Evolutionary conservation across 2,888 invertebrate genomes (phyloP), one percentile per base, ranked within the genome.

Genomic region (Pyrgus malvae): DNA sequence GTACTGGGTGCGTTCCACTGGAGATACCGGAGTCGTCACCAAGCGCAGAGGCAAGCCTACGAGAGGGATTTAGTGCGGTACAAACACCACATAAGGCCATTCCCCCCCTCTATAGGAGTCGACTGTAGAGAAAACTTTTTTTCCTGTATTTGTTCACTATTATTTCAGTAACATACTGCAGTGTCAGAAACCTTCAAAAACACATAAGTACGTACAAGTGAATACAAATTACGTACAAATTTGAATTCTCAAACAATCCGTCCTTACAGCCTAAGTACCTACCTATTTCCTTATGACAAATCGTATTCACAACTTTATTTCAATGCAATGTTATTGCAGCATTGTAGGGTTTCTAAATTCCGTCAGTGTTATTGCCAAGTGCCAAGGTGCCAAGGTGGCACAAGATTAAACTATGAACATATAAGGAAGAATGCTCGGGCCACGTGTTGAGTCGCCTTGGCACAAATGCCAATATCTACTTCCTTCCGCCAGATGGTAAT

Each of bases 401-500:
- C 23, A 21, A 23, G 31, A 4, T 58, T 65, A 64, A 62, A 61
- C 59, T 59, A 59, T 64, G 62, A 59, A 60, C 69, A 61, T 68
- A 65, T 69, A 68, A 67, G 63, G 53, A 56, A 51, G 33, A 14
- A 7, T 31, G 58, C 6, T 55, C 49, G 38, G 56, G 57, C 46
- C 59, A 57, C 61, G 61, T 59, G 59, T 62, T 42, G 49, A 56
- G 50, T 60, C 64, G 65, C 80, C 81, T 80, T 80, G 81, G 74
- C 79, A 75, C 64, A 48, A 63, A 68, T 65, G 57, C 61, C 60
- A 55, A 58, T 64, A 64, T 51, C 59, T 62, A 62, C 64, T 69
- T 72, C 68, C 74, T 79, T 76, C 78, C 78, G 75, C 64, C 70
- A 67, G 70, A 69, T 71, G 68, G 17, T 48, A 27, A 12, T 40